Evolutionary conservation across 2,113 vertebrate species (phyloP).

Genomic region (Scalopus aquaticus): DNA sequence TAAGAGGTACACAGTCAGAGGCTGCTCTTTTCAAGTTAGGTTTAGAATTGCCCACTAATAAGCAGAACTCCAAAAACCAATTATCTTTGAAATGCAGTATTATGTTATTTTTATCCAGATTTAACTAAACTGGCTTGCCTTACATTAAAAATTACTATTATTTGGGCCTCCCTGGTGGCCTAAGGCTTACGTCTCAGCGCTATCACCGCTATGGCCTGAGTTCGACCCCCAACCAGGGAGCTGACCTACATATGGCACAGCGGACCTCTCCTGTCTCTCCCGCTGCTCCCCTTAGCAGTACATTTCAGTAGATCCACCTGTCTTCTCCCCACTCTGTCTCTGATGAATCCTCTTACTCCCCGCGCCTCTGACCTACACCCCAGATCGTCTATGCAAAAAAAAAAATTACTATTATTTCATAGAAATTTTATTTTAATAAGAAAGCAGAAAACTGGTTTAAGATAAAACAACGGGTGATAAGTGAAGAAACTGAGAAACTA

Average conservation of each 20-base stretch:
- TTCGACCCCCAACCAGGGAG: no score
- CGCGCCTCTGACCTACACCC: no score
- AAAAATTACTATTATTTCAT: not conserved
- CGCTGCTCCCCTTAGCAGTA: no score
- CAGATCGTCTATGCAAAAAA: no score
- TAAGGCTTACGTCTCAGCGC: no score
- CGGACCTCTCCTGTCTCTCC: no score
- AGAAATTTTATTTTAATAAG: conserved; percentile 26
- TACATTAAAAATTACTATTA: not conserved
- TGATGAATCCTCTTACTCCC: no score
- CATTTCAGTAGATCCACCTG: no score
- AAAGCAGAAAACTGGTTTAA: not conserved
- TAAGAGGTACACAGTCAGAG: not conserved
- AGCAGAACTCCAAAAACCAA: not conserved
- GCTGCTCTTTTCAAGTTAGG: not conserved
- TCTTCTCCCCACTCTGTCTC: no score
- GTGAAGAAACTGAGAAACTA: not conserved
- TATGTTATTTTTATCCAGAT: conserved; percentile 18
- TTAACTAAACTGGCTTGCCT: conserved; percentile 1
- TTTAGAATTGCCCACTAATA: not conserved
- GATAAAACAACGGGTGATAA: not conserved
- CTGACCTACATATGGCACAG: no score
- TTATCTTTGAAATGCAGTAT: not conserved
- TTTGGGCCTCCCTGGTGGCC: no score
- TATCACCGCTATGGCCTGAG: no score